Evolutionary conservation across 1,140 invertebrate genomes (phyloP).

Genomic region (Megalopta genalis): DNA sequence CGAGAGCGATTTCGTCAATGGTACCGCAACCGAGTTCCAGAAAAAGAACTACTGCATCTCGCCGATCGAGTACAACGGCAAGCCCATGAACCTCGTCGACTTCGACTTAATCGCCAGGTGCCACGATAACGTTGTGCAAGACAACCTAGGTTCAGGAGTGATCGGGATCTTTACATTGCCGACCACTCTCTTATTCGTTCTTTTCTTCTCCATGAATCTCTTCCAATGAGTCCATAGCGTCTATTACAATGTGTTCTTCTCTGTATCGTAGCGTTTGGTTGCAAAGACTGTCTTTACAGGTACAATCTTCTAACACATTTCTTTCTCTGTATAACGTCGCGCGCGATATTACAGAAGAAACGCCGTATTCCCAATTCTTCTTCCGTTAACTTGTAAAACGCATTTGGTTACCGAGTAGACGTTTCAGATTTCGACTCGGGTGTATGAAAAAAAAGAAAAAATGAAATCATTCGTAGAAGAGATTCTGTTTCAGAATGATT

Average conservation of each 20-base stretch:
- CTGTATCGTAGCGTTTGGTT: not conserved
- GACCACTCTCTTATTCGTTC: conserved; percentile 29
- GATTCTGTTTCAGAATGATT: not conserved
- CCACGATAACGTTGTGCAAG: conserved; percentile 84
- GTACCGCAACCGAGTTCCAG: conserved; percentile 84
- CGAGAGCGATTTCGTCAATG: conserved; percentile 86
- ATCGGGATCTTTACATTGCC: conserved; percentile 27
- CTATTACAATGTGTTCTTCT: not conserved
- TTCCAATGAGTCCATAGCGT: conserved; percentile 21
- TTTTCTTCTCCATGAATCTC: conserved; percentile 41
- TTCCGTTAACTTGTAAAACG: too few relatives aligned
- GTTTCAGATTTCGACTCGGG: too few relatives aligned
- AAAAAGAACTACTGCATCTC: conserved; percentile 91
- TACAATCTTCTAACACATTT: too few relatives aligned
- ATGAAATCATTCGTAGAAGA: too few relatives aligned
- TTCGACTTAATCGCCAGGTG: conserved; percentile 85
- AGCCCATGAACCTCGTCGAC: conserved; percentile 85
- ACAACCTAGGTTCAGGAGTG: conserved; percentile 81
- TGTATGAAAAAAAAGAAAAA: too few relatives aligned
- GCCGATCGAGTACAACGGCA: conserved; percentile 88
- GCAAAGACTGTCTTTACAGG: not conserved
- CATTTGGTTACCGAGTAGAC: too few relatives aligned
- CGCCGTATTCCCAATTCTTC: too few relatives aligned
- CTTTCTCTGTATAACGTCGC: too few relatives aligned
- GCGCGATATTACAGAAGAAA: too few relatives aligned